Conservation (phyloP, 2,888 invertebrate genomes). For the Acanthococcus lagerstroemiae region DNA sequence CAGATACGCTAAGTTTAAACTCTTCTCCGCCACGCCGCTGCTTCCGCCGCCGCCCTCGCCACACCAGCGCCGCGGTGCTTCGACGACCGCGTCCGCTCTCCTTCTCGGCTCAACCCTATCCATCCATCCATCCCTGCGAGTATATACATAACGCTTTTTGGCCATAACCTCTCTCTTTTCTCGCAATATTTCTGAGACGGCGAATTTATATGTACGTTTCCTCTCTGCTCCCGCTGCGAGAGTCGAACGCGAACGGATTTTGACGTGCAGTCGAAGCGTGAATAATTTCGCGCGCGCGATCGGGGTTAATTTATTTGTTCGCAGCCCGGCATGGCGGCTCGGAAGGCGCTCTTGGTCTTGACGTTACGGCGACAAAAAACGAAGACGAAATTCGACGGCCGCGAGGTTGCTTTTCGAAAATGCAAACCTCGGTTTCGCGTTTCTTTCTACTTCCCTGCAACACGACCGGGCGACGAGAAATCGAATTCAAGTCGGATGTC, state of each 20-base stretch:
- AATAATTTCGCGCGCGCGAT: background rate
- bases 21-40: conserved; percentile 23
- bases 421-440: too few species aligned
- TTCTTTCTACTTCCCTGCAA: too few species aligned
- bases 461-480: too few species aligned
- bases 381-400: background rate
- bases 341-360: background rate
- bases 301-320: background rate
- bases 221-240: background rate
- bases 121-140: background rate
- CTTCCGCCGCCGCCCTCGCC: conserved; percentile 26
- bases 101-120: background rate
- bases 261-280: conserved; percentile 13
- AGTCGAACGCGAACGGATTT: conserved; percentile 13
- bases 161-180: conserved; percentile 10
- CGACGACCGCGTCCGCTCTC: background rate
- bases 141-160: conserved; percentile 1
- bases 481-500: too few species aligned
- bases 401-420: too few species aligned
- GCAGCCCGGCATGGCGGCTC: too few species aligned
- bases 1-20: conserved; percentile 35
- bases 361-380: background rate
- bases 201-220: conserved; percentile 18
- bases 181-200: background rate
- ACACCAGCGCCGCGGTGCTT: too few species aligned